These are phyloP conservation scores for Thymelicus sylvestris DNA, from an alignment of 2,888 invertebrate genomes.

Conservation along the genomic window DNA sequence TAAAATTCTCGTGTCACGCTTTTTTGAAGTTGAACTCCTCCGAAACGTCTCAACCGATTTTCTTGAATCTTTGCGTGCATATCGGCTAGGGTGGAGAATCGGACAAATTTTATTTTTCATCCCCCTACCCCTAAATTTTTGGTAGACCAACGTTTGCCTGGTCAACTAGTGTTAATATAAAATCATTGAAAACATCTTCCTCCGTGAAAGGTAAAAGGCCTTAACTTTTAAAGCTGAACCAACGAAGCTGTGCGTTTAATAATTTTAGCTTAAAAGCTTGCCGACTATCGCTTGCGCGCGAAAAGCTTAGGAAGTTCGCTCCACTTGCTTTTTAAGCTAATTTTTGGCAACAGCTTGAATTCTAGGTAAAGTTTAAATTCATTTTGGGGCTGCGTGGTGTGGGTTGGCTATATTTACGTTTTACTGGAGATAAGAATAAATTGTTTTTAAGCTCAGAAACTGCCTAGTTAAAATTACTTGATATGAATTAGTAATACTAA, in stretches of 20 bases:
- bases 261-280: conserved; percentile 82
- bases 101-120: no score
- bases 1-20: no score
- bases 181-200: conserved; percentile 9
- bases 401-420: conserved; percentile 4
- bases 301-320: conserved; percentile 69
- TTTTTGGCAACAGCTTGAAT: conserved; percentile 66
- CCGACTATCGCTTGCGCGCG: conserved; percentile 71
- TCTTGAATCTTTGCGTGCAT: no score
- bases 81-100: no score
- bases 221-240: conserved; percentile 64
- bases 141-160: no score
- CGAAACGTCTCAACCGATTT: no score
- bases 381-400: conserved; percentile 42
- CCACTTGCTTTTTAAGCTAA: conserved; percentile 69
- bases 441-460: conserved; percentile 3
- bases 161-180: no score
- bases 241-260: conserved; percentile 69
- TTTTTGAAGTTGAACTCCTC: no score
- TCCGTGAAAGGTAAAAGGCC: conserved; percentile 53
- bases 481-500: background rate
- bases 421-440: conserved; percentile 3
- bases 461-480: background rate
- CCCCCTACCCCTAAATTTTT: no score
- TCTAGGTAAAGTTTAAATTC: conserved; percentile 50